Evolutionary conservation across 2,797 vertebrate genomes (phyloP), one percentile per base, ranked within the genome.

Genomic region (Nannoperca obscura): DNA sequence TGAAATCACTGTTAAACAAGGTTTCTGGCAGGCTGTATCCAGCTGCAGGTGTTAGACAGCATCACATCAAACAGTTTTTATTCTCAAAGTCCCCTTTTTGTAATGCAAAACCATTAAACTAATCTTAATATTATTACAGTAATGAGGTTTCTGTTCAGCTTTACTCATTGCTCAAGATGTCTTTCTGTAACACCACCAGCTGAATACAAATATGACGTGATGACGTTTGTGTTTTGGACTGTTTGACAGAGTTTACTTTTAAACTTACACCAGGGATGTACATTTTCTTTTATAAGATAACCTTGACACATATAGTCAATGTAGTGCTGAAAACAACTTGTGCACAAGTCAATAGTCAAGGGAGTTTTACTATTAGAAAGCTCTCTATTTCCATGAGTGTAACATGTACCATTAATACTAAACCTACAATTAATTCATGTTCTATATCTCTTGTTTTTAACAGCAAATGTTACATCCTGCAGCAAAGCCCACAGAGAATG

Each of bases 31-130:
- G 32, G 46, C 68, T 74, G 57, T 49, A 42, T 20, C 38, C 68
- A 57, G n/a, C 20, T 76, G 57, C 88, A 87, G 78, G 74, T 92
- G 83, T 80, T 76, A 22, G 59, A 76, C 58, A 74, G 69, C 66
- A 52, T 52, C 20, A 62, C 55, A 64, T 69, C 44, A 76, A 58
- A 70, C 12, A 1, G 27, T n/a, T 62, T 58, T 65, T 38, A 64
- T 42, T 9, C 19, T 65, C 65, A 53, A 75, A 68, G 12, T 62
- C 42, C 20, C 34, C 17, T n/a, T 40, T 72, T 74, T 81, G 30
- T 13, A 47, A 67, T 44, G 10, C 19, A 73, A 50, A 62, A 40
- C 58, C 15, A 9, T 46, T 84, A 20, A 67, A 83, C 68, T 68
- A 4, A 34, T 54, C 57, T 11, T n/a, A 4, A 14, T 49, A 10